These are phyloP conservation scores for Zeus faber DNA, from an alignment of 2,113 vertebrate species.

Conservation along the genomic window DNA sequence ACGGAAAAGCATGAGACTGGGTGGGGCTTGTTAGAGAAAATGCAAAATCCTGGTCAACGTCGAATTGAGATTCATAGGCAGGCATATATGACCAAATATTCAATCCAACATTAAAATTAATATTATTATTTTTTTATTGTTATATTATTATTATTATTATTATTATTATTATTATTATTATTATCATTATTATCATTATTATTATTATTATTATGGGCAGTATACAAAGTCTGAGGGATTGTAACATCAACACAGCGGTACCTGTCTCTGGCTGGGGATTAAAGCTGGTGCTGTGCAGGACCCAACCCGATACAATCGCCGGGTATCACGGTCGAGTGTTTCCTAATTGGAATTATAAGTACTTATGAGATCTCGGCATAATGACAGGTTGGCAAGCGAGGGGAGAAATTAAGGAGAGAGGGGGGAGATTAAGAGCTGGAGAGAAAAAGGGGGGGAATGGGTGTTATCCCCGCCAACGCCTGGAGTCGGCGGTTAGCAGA, in stretches of 20 bases:
- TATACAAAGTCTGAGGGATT: too few relatives aligned
- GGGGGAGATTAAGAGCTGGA: slow-evolving; percentile 9
- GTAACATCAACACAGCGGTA: slow-evolving; percentile 11
- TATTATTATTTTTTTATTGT: too few relatives aligned
- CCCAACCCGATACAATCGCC: slow-evolving; percentile 18
- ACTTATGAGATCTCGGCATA: slow-evolving; percentile 26
- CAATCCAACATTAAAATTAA: too few relatives aligned
- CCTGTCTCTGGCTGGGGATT: slow-evolving; percentile 1
- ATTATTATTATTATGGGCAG: too few relatives aligned
- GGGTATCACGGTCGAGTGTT: slow-evolving; percentile 9
- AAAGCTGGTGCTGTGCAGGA: slow-evolving; percentile 21
- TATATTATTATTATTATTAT: too few relatives aligned
- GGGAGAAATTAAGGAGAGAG: slow-evolving; percentile 21
- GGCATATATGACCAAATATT: too few relatives aligned
- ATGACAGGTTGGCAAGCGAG: slow-evolving; percentile 24
- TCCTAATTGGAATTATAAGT: slow-evolving; percentile 36
- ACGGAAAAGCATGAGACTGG: too few relatives aligned
- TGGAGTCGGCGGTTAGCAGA: slow-evolving; percentile 7
- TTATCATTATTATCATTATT: too few relatives aligned
- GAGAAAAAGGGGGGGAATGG: neutral
- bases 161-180: too few relatives aligned
- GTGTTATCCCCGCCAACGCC: slow-evolving; percentile 1
- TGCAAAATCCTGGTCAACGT: too few relatives aligned
- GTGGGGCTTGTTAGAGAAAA: too few relatives aligned
- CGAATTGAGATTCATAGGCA: too few relatives aligned